Evolutionary conservation across 2,888 invertebrate genomes (phyloP), one percentile per base, ranked within the genome.

Genomic region (Cryptocephalus primarius): DNA sequence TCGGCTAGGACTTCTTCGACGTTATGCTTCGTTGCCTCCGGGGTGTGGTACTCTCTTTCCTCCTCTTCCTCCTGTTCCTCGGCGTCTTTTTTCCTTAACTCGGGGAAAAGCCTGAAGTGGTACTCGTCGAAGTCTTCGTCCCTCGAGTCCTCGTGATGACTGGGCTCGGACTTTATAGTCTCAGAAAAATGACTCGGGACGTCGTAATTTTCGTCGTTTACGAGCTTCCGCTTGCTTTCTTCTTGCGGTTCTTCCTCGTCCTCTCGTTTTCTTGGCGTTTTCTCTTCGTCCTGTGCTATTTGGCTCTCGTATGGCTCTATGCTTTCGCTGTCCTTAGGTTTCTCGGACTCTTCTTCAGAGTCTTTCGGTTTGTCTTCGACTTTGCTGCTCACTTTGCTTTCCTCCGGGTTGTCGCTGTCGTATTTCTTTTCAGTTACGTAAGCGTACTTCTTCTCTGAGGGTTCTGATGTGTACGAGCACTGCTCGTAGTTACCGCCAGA

Each of bases 401-500:
- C 67, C 40, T 73, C 70, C 50, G 73, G 72, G 48, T 74, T 74
- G 56, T 76, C 74, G 52, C 78, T 78, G 48, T 78, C 74, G 57
- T 75, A 80, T 58, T 79, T 80, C 51, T 74, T 75, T 67, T 82
- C 79, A 48, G 77, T 79, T 6, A 77, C 79, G 58, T 79, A 84
- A 8, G 80, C 80, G 62, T 80, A 83, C 61, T 78, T 75, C 63
- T 85, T 81, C 51, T 84, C 84, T 58, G 79, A 77, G 0, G 85
- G 85, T 51, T 81, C 78, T 1, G 82, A 80, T 9, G 83, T 81
- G 65, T 87, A 90, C 0, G 85, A 83, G 63, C 89, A 90, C 10
- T 82, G 83, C 64, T 89, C 88, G 52, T 80, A 87, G 49, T 82
- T 80, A 32, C 83, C 86, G 40, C 85, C 85, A 1, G 81, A 82